Percentiles rank a stretch among this genome's conserved stretches.
Conservation (phyloP, 2,113 vertebrate genomes). For the Leuciscus idus region DNA sequence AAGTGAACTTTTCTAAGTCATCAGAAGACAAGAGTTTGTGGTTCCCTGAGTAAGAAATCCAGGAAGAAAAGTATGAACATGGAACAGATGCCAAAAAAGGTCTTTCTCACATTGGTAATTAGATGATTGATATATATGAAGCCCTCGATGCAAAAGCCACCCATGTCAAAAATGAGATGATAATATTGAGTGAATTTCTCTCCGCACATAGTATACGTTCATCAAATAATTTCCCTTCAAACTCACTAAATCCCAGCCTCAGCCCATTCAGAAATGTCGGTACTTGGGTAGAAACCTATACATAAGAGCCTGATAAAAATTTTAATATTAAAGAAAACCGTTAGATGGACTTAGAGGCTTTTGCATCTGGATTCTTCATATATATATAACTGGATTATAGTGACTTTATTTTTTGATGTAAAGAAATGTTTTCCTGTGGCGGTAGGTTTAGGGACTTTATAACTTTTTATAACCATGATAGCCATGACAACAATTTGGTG, state of each 20-base stretch:
- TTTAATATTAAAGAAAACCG: too few relatives aligned
- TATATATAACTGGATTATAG: not conserved
- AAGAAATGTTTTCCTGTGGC: not conserved
- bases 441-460: slow-evolving; percentile 15
- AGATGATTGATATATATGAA: not conserved
- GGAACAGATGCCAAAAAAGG: not conserved
- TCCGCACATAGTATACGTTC: too few relatives aligned
- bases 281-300: too few relatives aligned
- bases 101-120: not conserved
- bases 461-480: not conserved
- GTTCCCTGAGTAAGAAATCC: not conserved
- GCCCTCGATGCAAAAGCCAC: too few relatives aligned
- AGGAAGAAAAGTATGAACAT: not conserved
- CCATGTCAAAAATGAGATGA: too few relatives aligned
- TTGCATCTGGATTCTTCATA: not conserved
- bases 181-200: too few relatives aligned
- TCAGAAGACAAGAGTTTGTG: not conserved
- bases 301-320: too few relatives aligned
- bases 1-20: not conserved
- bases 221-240: too few relatives aligned
- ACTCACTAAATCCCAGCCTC: too few relatives aligned
- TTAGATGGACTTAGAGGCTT: too few relatives aligned
- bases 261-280: too few relatives aligned
- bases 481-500: not conserved
- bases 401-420: not conserved